phyloP scores from a whole-genome alignment of 1,140 invertebrate genomes.

The Atopsyche davidsoni region DNA sequence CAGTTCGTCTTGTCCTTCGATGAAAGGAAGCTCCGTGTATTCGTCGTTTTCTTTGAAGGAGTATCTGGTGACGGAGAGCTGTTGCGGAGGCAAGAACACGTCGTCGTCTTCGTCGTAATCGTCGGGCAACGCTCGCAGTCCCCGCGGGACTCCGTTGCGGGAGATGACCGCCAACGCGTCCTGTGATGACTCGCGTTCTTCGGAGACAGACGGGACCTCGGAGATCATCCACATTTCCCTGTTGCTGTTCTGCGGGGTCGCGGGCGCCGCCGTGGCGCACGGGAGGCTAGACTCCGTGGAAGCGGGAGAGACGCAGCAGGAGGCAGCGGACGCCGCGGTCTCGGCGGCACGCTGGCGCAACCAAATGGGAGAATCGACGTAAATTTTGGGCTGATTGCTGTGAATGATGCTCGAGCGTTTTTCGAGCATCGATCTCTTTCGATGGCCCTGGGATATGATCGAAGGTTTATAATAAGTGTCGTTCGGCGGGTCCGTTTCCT shows the following conservation, averaged over 20 bases:
- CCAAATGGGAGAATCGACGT: conserved; percentile 47
- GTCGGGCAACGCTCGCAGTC: conserved; percentile 1
- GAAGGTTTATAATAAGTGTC: conserved; percentile 41
- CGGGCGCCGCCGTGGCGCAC: conserved; percentile 9
- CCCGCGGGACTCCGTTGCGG: background rate
- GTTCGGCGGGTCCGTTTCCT: conserved; percentile 34
- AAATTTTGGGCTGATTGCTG: conserved; percentile 36
- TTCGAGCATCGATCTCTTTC: conserved; percentile 20
- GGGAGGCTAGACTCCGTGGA: conserved; percentile 17
- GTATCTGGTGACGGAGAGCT: conserved; percentile 13
- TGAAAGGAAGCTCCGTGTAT: conserved; percentile 20
- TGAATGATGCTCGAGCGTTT: conserved; percentile 18
- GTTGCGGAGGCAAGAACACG: conserved; percentile 22
- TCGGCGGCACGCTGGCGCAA: conserved; percentile 41
- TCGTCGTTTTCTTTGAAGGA: conserved; percentile 16
- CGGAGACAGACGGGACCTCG: conserved; percentile 23
- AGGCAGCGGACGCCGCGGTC: conserved; percentile 32
- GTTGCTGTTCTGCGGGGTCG: conserved; percentile 1
- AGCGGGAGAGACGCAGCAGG: conserved; percentile 24
- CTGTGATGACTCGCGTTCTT: conserved; percentile 16
- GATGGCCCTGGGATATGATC: conserved; percentile 28
- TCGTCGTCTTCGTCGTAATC: conserved; percentile 24
- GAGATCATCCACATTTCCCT: conserved; percentile 26
- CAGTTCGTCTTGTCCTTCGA: background rate
- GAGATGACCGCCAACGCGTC: conserved; percentile 3